Evolutionary conservation across 2,113 vertebrate species (phyloP).

Genomic region (Theropithecus gelada): DNA sequence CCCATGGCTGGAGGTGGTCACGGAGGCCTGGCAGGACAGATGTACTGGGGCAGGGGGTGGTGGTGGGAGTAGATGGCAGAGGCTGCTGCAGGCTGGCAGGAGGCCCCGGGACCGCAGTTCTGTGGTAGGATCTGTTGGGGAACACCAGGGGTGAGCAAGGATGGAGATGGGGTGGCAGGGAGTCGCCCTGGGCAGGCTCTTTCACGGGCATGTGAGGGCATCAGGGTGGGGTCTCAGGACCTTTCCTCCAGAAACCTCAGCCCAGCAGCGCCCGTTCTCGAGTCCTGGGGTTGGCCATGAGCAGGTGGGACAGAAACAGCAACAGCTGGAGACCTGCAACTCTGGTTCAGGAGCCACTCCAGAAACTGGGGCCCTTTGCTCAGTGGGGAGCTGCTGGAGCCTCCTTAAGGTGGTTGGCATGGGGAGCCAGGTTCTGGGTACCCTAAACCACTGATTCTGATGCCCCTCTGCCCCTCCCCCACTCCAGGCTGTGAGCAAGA

Average conservation of each 20-base stretch:
- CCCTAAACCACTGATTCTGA: fast-evolving
- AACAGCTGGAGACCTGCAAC: neutral
- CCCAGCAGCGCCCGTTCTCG: neutral
- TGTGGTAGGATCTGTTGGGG: neutral
- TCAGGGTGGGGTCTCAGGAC: neutral
- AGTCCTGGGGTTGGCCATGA: neutral
- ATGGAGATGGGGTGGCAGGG: neutral
- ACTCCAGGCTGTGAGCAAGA: constrained; percentile 88
- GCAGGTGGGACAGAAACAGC: neutral
- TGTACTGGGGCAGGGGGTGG: neutral
- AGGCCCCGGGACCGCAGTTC: neutral
- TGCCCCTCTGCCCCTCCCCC: neutral
- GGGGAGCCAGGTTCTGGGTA: no score
- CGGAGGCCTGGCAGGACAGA: neutral
- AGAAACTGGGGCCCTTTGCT: neutral
- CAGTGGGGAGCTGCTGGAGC: neutral
- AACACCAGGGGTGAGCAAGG: neutral
- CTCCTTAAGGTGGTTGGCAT: no score
- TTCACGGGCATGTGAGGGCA: neutral
- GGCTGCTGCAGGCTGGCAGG: neutral
- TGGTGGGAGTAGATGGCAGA: neutral
- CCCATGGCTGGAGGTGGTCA: neutral
- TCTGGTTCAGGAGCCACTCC: neutral
- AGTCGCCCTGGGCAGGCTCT: neutral
- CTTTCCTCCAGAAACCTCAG: neutral